phyloP scores from a whole-genome alignment of 92 coral and sea anemone genomes.

The Siderastrea radians region DNA sequence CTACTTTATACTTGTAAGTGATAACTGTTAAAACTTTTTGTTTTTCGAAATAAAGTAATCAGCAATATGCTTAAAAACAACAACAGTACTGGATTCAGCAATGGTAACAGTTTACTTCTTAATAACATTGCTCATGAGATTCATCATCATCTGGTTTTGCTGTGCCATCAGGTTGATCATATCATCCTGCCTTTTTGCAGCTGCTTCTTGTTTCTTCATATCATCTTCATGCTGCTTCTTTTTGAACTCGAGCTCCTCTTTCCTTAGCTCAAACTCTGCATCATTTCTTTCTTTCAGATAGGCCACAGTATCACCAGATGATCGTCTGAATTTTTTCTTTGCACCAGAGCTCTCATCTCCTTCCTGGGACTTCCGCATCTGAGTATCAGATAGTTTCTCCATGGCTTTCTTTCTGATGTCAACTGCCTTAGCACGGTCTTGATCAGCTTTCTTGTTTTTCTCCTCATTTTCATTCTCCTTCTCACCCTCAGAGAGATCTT shows the following conservation, averaged over 20 bases:
- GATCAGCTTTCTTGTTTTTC: slow-evolving; percentile 52
- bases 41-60: background rate
- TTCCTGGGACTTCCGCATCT: slow-evolving; percentile 36
- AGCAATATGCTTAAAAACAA: background rate
- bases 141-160: slow-evolving; percentile 49
- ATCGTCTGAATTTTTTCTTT: slow-evolving; percentile 49
- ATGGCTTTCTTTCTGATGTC: slow-evolving; percentile 68
- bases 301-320: slow-evolving; percentile 46
- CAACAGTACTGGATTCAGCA: background rate
- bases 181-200: slow-evolving; percentile 48
- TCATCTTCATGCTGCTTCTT: slow-evolving; percentile 23
- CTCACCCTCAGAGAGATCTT: slow-evolving; percentile 60
- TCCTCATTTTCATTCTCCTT: slow-evolving; percentile 52
- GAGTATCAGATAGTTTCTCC: slow-evolving; percentile 69
- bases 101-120: background rate
- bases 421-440: slow-evolving; percentile 60
- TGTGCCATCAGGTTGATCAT: background rate
- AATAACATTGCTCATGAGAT: slow-evolving; percentile 8
- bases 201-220: slow-evolving; percentile 55
- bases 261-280: no score
- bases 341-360: slow-evolving; percentile 8
- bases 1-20: no score
- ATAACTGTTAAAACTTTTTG: no score
- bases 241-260: slow-evolving; percentile 28
- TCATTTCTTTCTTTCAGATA: slow-evolving; percentile 68